Base-by-base conservation (phyloP, 2,888 invertebrate species). In the Bhutanitis thaidina region DNA sequence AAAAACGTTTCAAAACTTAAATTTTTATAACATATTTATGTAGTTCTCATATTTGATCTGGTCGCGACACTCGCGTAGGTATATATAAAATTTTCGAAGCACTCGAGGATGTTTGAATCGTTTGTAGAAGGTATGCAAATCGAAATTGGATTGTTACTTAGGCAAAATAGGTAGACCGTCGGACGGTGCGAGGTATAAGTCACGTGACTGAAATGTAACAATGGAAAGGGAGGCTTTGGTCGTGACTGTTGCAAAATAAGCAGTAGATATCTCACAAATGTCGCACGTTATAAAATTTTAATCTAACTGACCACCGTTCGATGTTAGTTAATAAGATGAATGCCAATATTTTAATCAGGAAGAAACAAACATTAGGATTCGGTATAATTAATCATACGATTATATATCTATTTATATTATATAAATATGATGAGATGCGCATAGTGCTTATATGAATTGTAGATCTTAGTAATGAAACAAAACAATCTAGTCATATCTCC, bases 401-500 rank as follows among this genome's bases (percentile, higher is more conserved):
- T 69, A 71, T 69, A 70, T 70, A 83, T 83, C 83, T 87, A 88
- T 88, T 87, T 88, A 87, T 88, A 85, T 82, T 77, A 79, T 84
- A 78, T 84, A 73, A 77, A 82, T 84, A 85, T 80, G 85, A 75
- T 85, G 80, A 88, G 82, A 84, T 77, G 87, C 86, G 89, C 87
- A 85, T 89, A 89, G 89, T 87, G 89, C 89, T 88, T 89, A 79
- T 87, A 87, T 86, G 80, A 82, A 83, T 74, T 69, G 84, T 89
- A 89, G 88, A 71, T 79, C 71, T 75, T 88, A 88, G 86, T 74
- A 76, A 70, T 74, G 81, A 81, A 80, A 82, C 85, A 81, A 82
- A 81, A 81, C 72, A 67, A 84, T 86, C 89, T 89, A 89, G 89
- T 89, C 89, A 89, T 89, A 89, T 89, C 87, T 81, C 69, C 73